These are phyloP conservation scores for Pharmacophagus antenor DNA, from an alignment of 2,888 invertebrate species.

Conservation along the genomic window DNA sequence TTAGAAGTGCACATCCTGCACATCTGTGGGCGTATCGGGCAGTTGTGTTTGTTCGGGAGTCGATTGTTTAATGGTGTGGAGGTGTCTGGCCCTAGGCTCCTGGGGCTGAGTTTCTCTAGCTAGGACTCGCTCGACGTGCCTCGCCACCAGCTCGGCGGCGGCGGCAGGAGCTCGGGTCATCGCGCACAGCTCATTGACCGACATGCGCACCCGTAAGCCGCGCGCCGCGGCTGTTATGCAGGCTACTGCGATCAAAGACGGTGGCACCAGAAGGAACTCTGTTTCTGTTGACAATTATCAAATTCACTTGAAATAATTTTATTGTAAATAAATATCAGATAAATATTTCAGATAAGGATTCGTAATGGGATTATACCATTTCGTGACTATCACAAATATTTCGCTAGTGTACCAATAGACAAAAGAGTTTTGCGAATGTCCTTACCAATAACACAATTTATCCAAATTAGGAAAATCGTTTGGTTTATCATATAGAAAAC, in stretches of 20 bases:
- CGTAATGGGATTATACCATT: too few species aligned
- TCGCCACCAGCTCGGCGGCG: slow-evolving; percentile 78
- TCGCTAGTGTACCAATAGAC: too few species aligned
- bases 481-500: background rate
- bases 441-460: too few species aligned
- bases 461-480: background rate
- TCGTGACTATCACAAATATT: too few species aligned
- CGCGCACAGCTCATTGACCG: slow-evolving; percentile 65
- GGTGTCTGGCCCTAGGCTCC: slow-evolving; percentile 57
- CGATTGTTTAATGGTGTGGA: slow-evolving; percentile 56
- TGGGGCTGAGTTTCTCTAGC: slow-evolving; percentile 79
- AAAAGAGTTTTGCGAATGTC: too few species aligned
- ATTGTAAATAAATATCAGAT: too few species aligned
- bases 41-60: slow-evolving; percentile 62
- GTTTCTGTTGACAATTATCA: slow-evolving; percentile 84
- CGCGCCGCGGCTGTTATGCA: slow-evolving; percentile 85
- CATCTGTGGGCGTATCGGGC: slow-evolving; percentile 84
- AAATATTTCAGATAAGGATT: too few species aligned
- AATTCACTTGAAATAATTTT: too few species aligned
- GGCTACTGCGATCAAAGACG: slow-evolving; percentile 86
- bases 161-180: slow-evolving; percentile 74
- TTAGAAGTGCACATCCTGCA: slow-evolving; percentile 83
- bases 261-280: slow-evolving; percentile 85
- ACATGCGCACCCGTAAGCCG: slow-evolving; percentile 77
- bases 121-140: slow-evolving; percentile 81